A percentile compares a stretch with the other conserved stretches of the same genome.
These are phyloP conservation scores for Hoplias malabaricus DNA, from an alignment of 2,113 vertebrate genomes.

Conservation along the genomic window DNA sequence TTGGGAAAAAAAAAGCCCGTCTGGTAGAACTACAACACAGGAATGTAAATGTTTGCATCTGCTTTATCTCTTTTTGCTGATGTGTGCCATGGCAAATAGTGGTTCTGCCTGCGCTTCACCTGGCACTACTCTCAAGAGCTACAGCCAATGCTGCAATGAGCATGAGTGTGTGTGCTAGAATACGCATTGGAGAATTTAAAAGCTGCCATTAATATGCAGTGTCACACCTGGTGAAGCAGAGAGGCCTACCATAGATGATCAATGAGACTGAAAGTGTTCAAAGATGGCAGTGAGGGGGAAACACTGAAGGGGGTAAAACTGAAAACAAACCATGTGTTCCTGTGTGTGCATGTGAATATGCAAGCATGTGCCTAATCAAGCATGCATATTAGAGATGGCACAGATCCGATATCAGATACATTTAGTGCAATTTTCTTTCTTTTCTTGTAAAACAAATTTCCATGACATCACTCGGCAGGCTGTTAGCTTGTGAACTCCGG, in stretches of 20 bases:
- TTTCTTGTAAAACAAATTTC: too few species aligned
- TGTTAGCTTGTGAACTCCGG: too few species aligned
- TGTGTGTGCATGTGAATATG: not conserved
- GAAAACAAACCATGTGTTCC: not conserved
- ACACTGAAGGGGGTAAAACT: not conserved
- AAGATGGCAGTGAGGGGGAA: conserved; percentile 6
- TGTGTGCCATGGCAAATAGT: not conserved
- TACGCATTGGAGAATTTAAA: conserved; percentile 23
- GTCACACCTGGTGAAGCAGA: conserved; percentile 19
- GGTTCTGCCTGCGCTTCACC: conserved; percentile 13
- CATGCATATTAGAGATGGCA: not conserved
- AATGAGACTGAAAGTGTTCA: conserved; percentile 3
- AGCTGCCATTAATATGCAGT: conserved; percentile 29
- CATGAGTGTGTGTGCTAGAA: not conserved
- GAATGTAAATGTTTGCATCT: conserved; percentile 5
- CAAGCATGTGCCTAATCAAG: not conserved
- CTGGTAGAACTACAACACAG: conserved; percentile 9
- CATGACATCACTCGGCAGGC: too few species aligned
- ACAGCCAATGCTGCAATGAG: conserved; percentile 4
- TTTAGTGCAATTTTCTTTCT: too few species aligned
- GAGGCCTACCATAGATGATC: not conserved
- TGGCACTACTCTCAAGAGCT: conserved; percentile 25
- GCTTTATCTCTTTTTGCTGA: conserved; percentile 21
- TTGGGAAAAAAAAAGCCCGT: conserved; percentile 13
- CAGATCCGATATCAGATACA: too few species aligned